Evolutionary conservation across 2,113 vertebrate species (phyloP).

Genomic region (Siphamia tubifer): DNA sequence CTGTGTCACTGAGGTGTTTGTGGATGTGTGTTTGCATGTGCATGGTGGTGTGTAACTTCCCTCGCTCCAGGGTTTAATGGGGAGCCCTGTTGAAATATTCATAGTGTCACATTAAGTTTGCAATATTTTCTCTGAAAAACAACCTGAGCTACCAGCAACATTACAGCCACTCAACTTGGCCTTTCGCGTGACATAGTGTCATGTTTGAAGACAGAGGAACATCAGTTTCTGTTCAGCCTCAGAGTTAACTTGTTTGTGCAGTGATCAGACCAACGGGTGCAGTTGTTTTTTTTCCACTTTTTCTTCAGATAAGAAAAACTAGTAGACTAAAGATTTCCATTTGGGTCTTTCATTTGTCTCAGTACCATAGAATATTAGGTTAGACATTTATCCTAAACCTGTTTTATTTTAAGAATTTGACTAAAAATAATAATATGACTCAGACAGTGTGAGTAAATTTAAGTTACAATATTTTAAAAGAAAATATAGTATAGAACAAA

Average conservation of each 20-base stretch:
- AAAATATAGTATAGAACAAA: too few relatives aligned
- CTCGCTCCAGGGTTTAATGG: conserved; percentile 57
- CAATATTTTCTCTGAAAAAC: conserved; percentile 67
- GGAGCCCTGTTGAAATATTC: conserved; percentile 71
- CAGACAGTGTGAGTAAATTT: too few relatives aligned
- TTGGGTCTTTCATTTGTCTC: conserved; percentile 14
- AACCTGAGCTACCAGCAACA: conserved; percentile 40
- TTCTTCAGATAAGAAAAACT: conserved; percentile 10
- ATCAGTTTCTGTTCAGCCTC: not conserved
- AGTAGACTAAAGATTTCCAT: not conserved
- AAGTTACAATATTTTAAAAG: too few relatives aligned
- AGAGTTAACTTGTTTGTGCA: conserved; percentile 2
- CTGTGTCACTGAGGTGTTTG: not conserved
- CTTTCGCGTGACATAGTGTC: conserved; percentile 25
- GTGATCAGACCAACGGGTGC: not conserved
- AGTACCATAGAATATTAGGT: conserved; percentile 17
- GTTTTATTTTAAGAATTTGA: too few relatives aligned
- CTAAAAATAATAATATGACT: conserved; percentile 7
- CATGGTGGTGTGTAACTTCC: conserved; percentile 29
- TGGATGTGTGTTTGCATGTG: not conserved
- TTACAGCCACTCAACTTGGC: conserved; percentile 42
- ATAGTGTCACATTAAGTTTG: conserved; percentile 71
- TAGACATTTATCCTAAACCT: conserved; percentile 25
- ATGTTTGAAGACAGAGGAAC: conserved; percentile 7
- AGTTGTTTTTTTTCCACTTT: not conserved